phyloP scores from a whole-genome alignment of 2,113 vertebrate genomes.

The Cyanoramphus novaezelandiae region DNA sequence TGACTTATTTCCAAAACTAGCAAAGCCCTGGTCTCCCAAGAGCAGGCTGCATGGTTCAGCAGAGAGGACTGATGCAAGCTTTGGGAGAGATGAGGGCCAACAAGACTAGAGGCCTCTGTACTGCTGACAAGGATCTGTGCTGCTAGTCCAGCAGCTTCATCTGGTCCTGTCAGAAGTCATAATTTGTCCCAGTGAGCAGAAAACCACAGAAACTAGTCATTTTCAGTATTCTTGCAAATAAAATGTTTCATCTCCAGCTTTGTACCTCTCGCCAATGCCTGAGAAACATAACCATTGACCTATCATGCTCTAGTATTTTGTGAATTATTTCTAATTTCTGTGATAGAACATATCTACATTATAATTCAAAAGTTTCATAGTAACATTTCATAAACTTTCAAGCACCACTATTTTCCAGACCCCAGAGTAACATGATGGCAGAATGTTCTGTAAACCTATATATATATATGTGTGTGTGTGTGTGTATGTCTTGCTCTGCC shows the following conservation, averaged over 20 bases:
- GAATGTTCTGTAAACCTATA: conserved; percentile 10
- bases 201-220: neutral
- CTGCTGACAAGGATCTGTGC: neutral
- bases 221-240: neutral
- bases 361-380: neutral
- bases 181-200: neutral
- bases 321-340: neutral
- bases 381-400: neutral
- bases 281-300: neutral
- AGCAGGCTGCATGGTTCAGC: neutral
- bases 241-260: neutral
- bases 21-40: neutral
- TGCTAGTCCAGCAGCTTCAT: neutral
- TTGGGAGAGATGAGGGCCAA: neutral
- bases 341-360: neutral
- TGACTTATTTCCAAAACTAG: neutral
- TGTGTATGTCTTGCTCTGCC: neutral
- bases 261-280: neutral
- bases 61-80: neutral
- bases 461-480: neutral
- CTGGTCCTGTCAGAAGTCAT: neutral
- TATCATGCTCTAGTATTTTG: neutral
- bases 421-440: neutral
- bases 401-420: neutral
- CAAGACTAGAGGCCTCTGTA: neutral